Base-by-base conservation (phyloP, 2,888 invertebrate species). In the Amiota mariae region DNA sequence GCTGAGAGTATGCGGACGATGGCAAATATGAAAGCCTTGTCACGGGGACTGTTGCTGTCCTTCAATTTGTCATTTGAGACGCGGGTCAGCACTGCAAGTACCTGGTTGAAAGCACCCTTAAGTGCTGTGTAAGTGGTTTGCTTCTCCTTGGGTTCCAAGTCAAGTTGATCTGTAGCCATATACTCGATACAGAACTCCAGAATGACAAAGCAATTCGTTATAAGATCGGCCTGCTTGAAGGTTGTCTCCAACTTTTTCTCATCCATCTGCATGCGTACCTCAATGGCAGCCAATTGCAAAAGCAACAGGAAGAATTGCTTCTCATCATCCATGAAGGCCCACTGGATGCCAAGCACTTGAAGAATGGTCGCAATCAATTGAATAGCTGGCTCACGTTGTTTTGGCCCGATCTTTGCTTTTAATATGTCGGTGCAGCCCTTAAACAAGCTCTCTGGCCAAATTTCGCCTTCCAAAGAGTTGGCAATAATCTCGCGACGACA, bases 261-360 rank as follows among this genome's bases (percentile, higher is more conserved):
- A 86, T 98, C 98, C 77, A 98, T 91, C 81, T 96, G 96, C 97
- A 98, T 97, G 85, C 97, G 93, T 1, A 98, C 95, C 92, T 98
- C 98, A 87, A 98, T 96, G 70, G 97, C 96, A 82, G 95, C 94
- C 73, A 98, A 91, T 88, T 98, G 97, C 73, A 97, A 93, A 12
- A 97, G 90, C 20, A 97, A 91, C 82, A 97, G 94, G 85, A 97
- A 95, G 85, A 96, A 94, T 90, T 95, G 95, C 74, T 92, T 92
- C 73, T 96, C 95, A 80, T 95, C 95, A 88, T 95, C 95, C 82
- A 92, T 92, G 78, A 96, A 91, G 72, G 94, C 92, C 96, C 97
- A 97, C 79, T 96, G 95, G 46, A 96, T 93, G 20, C 97, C 97
- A 24, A 97, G 91, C 0, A 95, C 91, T 80, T 96, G 95, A 75